Conservation (phyloP, 2,113 vertebrate genomes). For the Siniperca knerii region DNA sequence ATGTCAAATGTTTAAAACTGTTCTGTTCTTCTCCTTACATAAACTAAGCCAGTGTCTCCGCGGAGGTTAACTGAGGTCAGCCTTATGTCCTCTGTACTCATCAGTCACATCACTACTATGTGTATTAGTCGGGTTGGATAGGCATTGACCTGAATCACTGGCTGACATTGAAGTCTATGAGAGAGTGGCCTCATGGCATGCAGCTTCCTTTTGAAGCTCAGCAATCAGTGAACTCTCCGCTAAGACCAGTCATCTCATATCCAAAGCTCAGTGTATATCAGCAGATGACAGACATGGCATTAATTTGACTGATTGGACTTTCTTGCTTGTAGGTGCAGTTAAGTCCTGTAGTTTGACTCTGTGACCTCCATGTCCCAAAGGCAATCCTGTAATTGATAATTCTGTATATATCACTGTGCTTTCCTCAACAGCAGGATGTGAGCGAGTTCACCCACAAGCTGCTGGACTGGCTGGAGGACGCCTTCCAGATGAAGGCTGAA, state of each 20-base stretch:
- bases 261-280: conserved; percentile 4
- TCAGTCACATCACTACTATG: conserved; percentile 62
- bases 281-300: conserved; percentile 26
- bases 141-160: conserved; percentile 67
- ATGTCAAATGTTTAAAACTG: conserved; percentile 16
- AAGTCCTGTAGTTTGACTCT: conserved; percentile 32
- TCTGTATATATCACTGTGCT: conserved; percentile 42
- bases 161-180: conserved; percentile 43
- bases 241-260: conserved; percentile 7
- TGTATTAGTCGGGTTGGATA: conserved; percentile 47
- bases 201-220: conserved; percentile 49
- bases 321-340: conserved; percentile 12
- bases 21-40: conserved; percentile 14
- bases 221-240: conserved; percentile 12
- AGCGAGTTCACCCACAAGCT: conserved; percentile 99
- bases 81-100: conserved; percentile 44
- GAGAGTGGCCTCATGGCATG: conserved; percentile 2
- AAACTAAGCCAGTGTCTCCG: conserved; percentile 27
- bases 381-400: conserved; percentile 8
- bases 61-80: conserved; percentile 54
- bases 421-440: conserved; percentile 92
- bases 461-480: conserved; percentile 98
- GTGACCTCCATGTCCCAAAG: conserved; percentile 6
- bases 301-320: conserved; percentile 26
- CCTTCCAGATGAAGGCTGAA: conserved; percentile 97